Percentiles rank a stretch among this genome's conserved stretches.
Conservation (phyloP, 2,888 invertebrate species). For the Digitonthophagus gazella region DNA sequence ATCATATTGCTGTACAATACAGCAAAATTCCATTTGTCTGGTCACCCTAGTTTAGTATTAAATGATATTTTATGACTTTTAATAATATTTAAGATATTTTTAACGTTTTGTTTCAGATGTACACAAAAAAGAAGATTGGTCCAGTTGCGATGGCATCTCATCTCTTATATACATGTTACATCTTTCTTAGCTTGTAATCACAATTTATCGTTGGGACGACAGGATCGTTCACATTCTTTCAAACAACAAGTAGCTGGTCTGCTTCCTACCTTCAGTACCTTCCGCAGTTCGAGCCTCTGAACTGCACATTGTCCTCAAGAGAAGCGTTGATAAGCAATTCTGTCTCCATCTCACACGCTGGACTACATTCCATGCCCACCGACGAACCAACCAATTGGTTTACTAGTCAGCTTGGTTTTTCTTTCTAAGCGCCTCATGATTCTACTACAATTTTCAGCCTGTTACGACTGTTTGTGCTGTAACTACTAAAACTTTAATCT, state of each 20-base stretch:
- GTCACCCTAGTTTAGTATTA: no score
- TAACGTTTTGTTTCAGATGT: slow-evolving; percentile 33
- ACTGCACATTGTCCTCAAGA: slow-evolving; percentile 21
- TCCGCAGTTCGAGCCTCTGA: slow-evolving; percentile 43
- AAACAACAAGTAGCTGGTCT: slow-evolving; percentile 53
- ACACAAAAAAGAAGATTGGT: slow-evolving; percentile 39
- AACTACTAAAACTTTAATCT: no score
- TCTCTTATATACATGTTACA: slow-evolving; percentile 46
- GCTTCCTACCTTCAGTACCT: slow-evolving; percentile 43
- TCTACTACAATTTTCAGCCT: no score
- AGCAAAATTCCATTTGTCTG: no score
- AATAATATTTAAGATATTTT: no score
- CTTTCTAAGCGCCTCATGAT: no score
- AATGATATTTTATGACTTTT: no score
- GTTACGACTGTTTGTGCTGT: no score
- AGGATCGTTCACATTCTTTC: slow-evolving; percentile 48
- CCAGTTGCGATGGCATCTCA: slow-evolving; percentile 46
- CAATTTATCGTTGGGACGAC: slow-evolving; percentile 48
- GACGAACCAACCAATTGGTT: no score
- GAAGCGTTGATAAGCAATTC: neutral
- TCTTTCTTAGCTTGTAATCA: slow-evolving; percentile 42
- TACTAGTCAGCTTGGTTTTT: no score
- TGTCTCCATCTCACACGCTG: neutral
- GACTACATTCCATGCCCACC: no score
- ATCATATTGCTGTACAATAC: no score